phyloP scores from a whole-genome alignment of 1,140 invertebrate genomes.

The Drosophila persimilis region DNA sequence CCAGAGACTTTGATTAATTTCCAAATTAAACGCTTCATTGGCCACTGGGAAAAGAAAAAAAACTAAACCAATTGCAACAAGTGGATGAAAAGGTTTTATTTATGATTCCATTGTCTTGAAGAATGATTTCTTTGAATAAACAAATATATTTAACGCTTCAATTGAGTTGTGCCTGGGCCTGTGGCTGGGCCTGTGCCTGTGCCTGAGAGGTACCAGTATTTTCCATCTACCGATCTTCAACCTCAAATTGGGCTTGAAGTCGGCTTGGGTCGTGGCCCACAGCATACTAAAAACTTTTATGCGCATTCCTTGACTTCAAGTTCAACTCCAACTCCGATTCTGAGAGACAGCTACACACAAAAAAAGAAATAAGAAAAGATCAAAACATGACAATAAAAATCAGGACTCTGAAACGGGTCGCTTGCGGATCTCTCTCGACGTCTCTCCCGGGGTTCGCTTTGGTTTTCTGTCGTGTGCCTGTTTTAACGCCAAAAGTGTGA shows the following conservation, averaged over 20 bases:
- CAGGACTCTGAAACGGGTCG: slow-evolving; percentile 77
- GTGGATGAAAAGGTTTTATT: slow-evolving; percentile 27
- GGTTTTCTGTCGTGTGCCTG: slow-evolving; percentile 67
- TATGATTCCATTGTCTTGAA: slow-evolving; percentile 49
- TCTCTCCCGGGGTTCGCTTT: neutral
- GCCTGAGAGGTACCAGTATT: neutral
- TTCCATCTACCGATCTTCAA: slow-evolving; percentile 20
- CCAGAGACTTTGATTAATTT: slow-evolving; percentile 63
- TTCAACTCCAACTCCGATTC: slow-evolving; percentile 30
- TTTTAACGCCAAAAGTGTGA: slow-evolving; percentile 80
- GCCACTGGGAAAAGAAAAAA: slow-evolving; percentile 42
- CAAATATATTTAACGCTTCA: slow-evolving; percentile 48
- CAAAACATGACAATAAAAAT: slow-evolving; percentile 81
- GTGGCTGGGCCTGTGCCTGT: no score
- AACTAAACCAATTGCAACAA: slow-evolving; percentile 17
- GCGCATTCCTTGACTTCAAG: slow-evolving; percentile 67
- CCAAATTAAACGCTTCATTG: slow-evolving; percentile 68
- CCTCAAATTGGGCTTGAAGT: neutral
- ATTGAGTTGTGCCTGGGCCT: slow-evolving; percentile 40
- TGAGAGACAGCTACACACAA: slow-evolving; percentile 25
- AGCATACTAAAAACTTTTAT: slow-evolving; percentile 74
- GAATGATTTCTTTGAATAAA: slow-evolving; percentile 33
- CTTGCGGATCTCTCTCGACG: slow-evolving; percentile 5
- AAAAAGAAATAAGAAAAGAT: slow-evolving; percentile 62
- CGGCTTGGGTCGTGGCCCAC: slow-evolving; percentile 40